Evolutionary conservation across 2,797 vertebrate species (phyloP), one percentile per base, ranked within the genome.

Genomic region (Sebastes steindachneri): DNA sequence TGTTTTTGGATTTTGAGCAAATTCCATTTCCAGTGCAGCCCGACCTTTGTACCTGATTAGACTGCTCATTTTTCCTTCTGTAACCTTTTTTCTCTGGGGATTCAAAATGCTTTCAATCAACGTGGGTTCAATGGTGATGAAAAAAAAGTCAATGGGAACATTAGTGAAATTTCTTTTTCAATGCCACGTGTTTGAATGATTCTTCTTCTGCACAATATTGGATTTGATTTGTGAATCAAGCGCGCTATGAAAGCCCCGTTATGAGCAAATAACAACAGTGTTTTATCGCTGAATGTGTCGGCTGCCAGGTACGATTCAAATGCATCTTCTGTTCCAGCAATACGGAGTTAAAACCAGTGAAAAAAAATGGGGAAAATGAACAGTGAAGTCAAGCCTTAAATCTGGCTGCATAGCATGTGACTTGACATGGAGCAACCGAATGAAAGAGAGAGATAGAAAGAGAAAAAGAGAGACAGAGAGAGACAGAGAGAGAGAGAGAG

Each of bases 361-460:
- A 84, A 82, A 81, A 58, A 77, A 69, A 77, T 12, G 59, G 59
- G 37, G 17, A 64, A 79, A 82, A 82, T 82, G 84, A 87, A 87
- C 79, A 80, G 90, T 89, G 90, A 92, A 94, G 89, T 93, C 88
- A 90, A 93, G 91, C 93, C 84, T 94, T 94, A 94, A 93, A 94
- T 95, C 90, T 94, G 88, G 88, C 88, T 91, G 88, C 88, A 89
- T 81, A 93, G 90, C 92, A 95, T 91, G 94, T 94, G 93, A 94
- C 90, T 84, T 86, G 88, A 93, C 89, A 92, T 75, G 77, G 87
- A 91, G 87, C 79, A 88, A 92, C 59, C 77, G 60, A 92, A 92
- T 89, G 88, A 92, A 84, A 88, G 80, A 86, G 83, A 79, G 71
- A 81, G 77, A 84, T 53, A 69, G 67, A 75, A 33, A 67, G 54